phyloP scores from a whole-genome alignment of 2,797 vertebrate species.

The Spinibarbus caldwelli region DNA sequence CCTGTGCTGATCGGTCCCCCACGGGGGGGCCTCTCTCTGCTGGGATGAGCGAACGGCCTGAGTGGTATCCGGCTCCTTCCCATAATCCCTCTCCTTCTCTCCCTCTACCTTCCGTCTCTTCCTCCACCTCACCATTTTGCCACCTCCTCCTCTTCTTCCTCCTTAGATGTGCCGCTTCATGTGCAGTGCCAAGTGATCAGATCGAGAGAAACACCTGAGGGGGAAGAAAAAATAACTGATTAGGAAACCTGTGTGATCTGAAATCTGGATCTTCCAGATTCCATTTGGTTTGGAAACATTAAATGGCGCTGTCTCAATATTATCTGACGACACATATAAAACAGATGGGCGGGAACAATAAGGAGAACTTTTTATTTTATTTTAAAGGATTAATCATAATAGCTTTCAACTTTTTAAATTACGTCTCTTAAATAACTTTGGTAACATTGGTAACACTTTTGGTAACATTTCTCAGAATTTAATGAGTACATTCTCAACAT shows the following conservation, averaged over 20 bases:
- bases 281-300: no score
- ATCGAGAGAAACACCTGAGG: conserved; percentile 98
- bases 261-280: no score
- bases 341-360: not conserved
- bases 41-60: conserved; percentile 1
- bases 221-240: conserved; percentile 12
- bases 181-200: conserved; percentile 98
- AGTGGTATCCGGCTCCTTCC: conserved; percentile 25
- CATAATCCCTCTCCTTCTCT: conserved; percentile 45
- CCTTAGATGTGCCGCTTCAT: conserved; percentile 98
- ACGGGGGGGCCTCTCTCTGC: not conserved
- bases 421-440: not conserved
- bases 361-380: not conserved
- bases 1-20: conserved; percentile 3
- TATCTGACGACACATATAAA: no score
- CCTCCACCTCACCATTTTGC: conserved; percentile 46
- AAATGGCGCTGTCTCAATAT: no score
- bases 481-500: no score
- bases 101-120: conserved; percentile 57
- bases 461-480: no score
- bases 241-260: not conserved
- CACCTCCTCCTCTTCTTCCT: conserved; percentile 44
- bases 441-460: not conserved
- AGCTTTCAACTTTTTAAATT: not conserved
- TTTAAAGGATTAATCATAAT: not conserved